Conservation (phyloP, 2,113 vertebrate genomes). For the Grammomys surdaster region DNA sequence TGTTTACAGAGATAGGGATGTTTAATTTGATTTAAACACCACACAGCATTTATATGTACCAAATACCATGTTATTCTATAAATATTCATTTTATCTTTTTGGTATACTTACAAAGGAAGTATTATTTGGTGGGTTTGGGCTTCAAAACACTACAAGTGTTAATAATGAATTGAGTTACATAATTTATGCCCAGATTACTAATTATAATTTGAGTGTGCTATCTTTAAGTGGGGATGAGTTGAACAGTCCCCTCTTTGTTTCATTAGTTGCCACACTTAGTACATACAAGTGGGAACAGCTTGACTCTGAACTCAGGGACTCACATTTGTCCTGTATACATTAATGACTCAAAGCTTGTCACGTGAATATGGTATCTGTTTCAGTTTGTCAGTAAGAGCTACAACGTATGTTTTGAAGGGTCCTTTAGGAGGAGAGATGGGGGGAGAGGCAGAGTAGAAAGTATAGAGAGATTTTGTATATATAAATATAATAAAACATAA, state of each 20-base stretch:
- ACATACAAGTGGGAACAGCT: neutral
- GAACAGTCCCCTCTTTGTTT: neutral
- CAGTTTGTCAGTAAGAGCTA: neutral
- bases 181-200: neutral
- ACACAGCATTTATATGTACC: neutral
- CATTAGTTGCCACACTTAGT: neutral
- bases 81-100: neutral
- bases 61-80: neutral
- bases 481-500: neutral
- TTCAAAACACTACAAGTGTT: neutral
- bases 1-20: neutral
- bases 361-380: neutral
- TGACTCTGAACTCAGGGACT: neutral
- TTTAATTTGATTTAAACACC: neutral
- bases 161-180: neutral
- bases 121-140: neutral
- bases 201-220: neutral
- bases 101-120: neutral
- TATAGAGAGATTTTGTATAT: neutral
- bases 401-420: neutral
- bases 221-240: neutral
- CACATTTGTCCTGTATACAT: neutral
- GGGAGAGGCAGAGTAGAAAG: rapidly evolving
- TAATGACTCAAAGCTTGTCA: neutral
- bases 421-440: neutral